A percentile compares a stretch with the other conserved stretches of the same genome.
phyloP scores from a whole-genome alignment of 1,140 invertebrate species.

The Maniola jurtina region DNA sequence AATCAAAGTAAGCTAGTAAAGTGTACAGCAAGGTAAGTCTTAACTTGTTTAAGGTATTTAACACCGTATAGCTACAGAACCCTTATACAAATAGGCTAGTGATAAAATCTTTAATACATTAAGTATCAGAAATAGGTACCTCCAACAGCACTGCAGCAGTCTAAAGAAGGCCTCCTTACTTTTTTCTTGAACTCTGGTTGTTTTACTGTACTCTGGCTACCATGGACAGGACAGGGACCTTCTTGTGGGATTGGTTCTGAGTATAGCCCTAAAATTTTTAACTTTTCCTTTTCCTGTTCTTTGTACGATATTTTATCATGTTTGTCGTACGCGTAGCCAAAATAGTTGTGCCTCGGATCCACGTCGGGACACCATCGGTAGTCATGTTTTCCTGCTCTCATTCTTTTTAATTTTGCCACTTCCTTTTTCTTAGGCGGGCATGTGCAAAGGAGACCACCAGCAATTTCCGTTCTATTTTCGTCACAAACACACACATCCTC shows the following conservation, averaged over 20 bases:
- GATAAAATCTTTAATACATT: neutral
- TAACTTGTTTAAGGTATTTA: no score
- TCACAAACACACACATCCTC: slow-evolving; percentile 51
- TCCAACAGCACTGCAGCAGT: slow-evolving; percentile 70
- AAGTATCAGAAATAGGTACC: slow-evolving; percentile 56
- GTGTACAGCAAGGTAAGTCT: no score
- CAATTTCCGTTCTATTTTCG: slow-evolving; percentile 33
- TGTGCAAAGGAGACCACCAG: slow-evolving; percentile 41
- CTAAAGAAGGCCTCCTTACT: slow-evolving; percentile 53
- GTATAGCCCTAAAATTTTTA: slow-evolving; percentile 60
- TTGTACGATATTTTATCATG: slow-evolving; percentile 59
- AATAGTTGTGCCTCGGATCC: slow-evolving; percentile 65
- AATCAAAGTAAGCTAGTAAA: no score
- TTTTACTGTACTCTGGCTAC: slow-evolving; percentile 14
- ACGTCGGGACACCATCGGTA: slow-evolving; percentile 68
- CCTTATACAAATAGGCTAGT: no score
- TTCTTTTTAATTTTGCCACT: slow-evolving; percentile 49
- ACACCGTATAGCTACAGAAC: no score
- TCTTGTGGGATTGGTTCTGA: slow-evolving; percentile 34
- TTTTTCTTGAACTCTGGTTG: slow-evolving; percentile 52
- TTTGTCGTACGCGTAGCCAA: slow-evolving; percentile 59
- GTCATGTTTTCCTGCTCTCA: slow-evolving; percentile 60
- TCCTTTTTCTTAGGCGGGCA: slow-evolving; percentile 39
- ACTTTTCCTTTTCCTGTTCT: slow-evolving; percentile 42
- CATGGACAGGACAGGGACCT: slow-evolving; percentile 38